Percentiles rank a stretch among this genome's conserved stretches.
These are phyloP conservation scores for Colistium nudipinnis DNA, from an alignment of 2,113 vertebrate genomes.

Conservation along the genomic window DNA sequence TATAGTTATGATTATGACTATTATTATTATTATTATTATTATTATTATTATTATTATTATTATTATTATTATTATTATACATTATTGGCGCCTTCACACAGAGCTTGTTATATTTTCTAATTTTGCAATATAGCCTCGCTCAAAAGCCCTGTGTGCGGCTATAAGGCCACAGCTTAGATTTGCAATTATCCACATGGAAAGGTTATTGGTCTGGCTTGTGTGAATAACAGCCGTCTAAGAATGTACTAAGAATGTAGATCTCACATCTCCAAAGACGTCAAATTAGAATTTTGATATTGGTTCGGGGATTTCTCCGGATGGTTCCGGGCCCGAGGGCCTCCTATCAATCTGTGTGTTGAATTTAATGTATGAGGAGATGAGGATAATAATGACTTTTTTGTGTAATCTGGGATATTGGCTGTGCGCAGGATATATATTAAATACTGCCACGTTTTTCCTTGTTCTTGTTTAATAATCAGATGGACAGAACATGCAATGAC, in stretches of 20 bases:
- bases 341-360: conserved; percentile 55
- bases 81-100: conserved; percentile 39
- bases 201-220: conserved; percentile 48
- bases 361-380: conserved; percentile 52
- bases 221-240: conserved; percentile 15
- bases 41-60: too few relatives aligned
- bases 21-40: too few relatives aligned
- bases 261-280: conserved; percentile 46
- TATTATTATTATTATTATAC: conserved; percentile 47
- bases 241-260: conserved; percentile 43
- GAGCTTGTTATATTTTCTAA: conserved; percentile 59
- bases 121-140: conserved; percentile 34
- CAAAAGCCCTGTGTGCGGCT: conserved; percentile 8
- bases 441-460: conserved; percentile 22
- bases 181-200: conserved; percentile 58
- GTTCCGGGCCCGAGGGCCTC: conserved; percentile 52
- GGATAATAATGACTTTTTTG: conserved; percentile 61
- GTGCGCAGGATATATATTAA: conserved; percentile 19
- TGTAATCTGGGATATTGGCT: conserved; percentile 61
- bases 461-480: conserved; percentile 35
- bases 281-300: conserved; percentile 70
- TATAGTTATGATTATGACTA: too few relatives aligned
- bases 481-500: conserved; percentile 7
- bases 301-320: conserved; percentile 64
- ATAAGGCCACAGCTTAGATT: conserved; percentile 40